A percentile compares a stretch with the other conserved stretches of the same genome.
Conservation (phyloP, 2,888 invertebrate genomes). For the Lasioglossum leucozonium region DNA sequence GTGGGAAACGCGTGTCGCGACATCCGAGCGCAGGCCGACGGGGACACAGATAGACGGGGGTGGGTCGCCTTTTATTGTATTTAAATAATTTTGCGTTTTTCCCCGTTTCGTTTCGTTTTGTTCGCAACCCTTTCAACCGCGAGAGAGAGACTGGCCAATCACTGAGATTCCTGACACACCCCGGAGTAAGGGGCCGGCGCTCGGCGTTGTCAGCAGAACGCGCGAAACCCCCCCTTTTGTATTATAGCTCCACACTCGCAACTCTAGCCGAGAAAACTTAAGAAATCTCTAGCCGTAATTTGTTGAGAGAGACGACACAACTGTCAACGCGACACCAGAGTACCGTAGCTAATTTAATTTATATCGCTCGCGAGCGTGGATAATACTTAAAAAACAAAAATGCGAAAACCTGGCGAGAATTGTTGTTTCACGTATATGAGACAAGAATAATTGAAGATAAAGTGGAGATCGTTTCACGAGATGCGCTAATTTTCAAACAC, state of each 20-base stretch:
- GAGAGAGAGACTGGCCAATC: constrained; percentile 42
- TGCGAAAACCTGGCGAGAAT: not conserved
- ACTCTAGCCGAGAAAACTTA: constrained; percentile 54
- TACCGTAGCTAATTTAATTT: constrained; percentile 60
- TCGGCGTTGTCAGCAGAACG: not conserved
- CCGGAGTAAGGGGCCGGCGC: constrained; percentile 40
- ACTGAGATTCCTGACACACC: constrained; percentile 42
- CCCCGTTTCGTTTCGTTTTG: constrained; percentile 37
- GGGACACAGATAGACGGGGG: not conserved
- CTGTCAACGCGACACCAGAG: constrained; percentile 25
- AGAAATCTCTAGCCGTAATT: constrained; percentile 47
- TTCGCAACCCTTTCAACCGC: not conserved
- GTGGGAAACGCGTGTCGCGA: constrained; percentile 51
- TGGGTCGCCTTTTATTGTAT: constrained; percentile 35
- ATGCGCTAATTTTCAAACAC: constrained; percentile 46
- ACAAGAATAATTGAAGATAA: constrained; percentile 18
- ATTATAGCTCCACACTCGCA: constrained; percentile 56
- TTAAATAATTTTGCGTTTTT: constrained; percentile 32
- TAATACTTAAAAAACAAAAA: not conserved
- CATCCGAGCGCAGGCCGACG: constrained; percentile 13
- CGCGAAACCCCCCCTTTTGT: constrained; percentile 41
- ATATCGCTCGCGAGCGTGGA: constrained; percentile 44
- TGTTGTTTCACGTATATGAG: not conserved
- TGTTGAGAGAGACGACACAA: constrained; percentile 38
- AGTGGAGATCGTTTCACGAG: not conserved